Percentiles rank a stretch among this genome's conserved stretches.
Conservation (phyloP, 2,113 vertebrate species). For the Pogonocichla stellata region DNA sequence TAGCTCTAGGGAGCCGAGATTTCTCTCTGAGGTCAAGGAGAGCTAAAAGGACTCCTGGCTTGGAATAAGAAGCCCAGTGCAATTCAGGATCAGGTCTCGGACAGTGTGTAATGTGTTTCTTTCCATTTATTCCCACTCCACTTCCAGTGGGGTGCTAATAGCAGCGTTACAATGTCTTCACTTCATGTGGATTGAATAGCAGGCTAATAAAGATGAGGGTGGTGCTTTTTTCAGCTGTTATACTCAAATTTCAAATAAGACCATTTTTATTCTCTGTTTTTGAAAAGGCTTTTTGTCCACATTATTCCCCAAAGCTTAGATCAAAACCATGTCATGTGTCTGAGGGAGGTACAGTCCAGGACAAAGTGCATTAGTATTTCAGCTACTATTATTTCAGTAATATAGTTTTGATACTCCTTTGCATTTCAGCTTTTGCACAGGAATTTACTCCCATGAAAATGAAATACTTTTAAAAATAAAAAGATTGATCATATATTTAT, state of each 20-base stretch:
- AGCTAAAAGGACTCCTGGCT: background rate
- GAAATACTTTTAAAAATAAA: background rate
- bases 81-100: background rate
- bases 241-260: slow-evolving; percentile 38
- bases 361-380: background rate
- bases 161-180: slow-evolving; percentile 9
- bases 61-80: background rate
- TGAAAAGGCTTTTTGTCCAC: slow-evolving; percentile 39
- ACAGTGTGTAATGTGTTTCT: accelerated
- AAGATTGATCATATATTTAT: background rate
- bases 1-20: background rate
- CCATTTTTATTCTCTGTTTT: slow-evolving; percentile 39
- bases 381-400: background rate
- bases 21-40: background rate
- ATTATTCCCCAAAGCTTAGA: slow-evolving; percentile 14
- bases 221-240: slow-evolving; percentile 23
- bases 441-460: background rate
- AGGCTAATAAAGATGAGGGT: slow-evolving; percentile 30
- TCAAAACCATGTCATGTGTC: slow-evolving; percentile 10
- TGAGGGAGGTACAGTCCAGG: background rate
- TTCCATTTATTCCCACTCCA: background rate
- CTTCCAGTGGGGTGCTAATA: slow-evolving; percentile 3
- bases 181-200: slow-evolving; percentile 30
- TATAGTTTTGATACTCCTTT: background rate
- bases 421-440: background rate